Base-by-base conservation (phyloP, 1,140 invertebrate species). In the Mya arenaria region DNA sequence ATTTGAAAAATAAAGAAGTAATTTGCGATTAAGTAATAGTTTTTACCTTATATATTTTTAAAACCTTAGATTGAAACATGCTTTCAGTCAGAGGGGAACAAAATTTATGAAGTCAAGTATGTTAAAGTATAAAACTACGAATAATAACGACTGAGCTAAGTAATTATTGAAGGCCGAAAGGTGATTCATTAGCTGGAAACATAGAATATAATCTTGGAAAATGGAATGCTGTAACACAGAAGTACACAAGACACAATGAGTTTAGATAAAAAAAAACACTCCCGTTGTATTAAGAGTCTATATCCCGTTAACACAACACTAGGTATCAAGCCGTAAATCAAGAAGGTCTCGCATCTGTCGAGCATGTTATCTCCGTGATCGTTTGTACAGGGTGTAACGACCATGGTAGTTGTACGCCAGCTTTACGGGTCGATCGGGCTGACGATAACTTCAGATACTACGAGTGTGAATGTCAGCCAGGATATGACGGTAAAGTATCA, bases 391-490 rank as follows among this genome's bases (percentile, higher is more conserved):
- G 48, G 25, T 52, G 48, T 23, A 52, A 23, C 8, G 48, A 23
- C 25, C 48, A 10, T 4, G 48, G 48, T 8, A n/a, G 25, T 23
- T 52, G 48, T 52, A 4, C 10, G 10, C 17, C 17, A 2, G 25
- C 19, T n/a, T n/a, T 23, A 52, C 25, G 68, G 32, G 25, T 17
- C 25, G 68, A 71, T 48, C 17, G 68, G 19, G 25, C 48, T 10
- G 55, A 39, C 5, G 44, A 48, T 13, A 28, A 52, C 34, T 71
- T 71, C 44, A 71, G 55, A 30, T 71, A 71, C 32, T 19, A 19
- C 25, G 48, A 39, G 28, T 71, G 68, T 28, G 68, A 52, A n/a
- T 71, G 68, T 55, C 0, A 71, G 4, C 41, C 41, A n/a, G 36
- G 17, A 55, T 71, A 71, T 52, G 48, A 52, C 34, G 68, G 68